Evolutionary conservation across 2,888 invertebrate species (phyloP), one percentile per base, ranked within the genome.

Genomic region (Spodoptera exigua): DNA sequence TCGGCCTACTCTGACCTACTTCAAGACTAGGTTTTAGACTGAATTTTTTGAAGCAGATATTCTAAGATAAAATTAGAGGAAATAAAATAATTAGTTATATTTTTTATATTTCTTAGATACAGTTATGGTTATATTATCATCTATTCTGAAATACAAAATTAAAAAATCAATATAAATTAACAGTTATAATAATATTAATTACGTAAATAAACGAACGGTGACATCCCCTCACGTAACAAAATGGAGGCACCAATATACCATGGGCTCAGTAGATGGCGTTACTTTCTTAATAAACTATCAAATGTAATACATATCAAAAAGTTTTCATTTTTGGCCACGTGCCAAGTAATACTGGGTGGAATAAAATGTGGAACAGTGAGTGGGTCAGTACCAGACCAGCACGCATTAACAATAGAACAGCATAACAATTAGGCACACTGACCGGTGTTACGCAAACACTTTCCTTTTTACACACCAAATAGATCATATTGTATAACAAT

Each of bases 371-470:
- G 41, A 18, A 51, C 16, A 40, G 0, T 49, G 49, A 68, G 66
- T 83, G 54, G 81, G 84, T 84, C 82, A 80, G n/a, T n/a, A n/a
- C n/a, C n/a, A n/a, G 61, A 70, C 59, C 61, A 69, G 48, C 77
- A 79, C 77, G 80, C 74, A 76, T 45, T 58, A 35, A 67, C 66
- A 67, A 69, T 74, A 71, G 62, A 57, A 48, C 60, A 51, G 76
- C 75, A 80, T 83, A 75, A 74, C 72, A 81, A 80, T 78, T 71
- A 76, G 62, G 60, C 59, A 70, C 63, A 66, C 56, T 71, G 76
- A 70, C 70, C 59, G 16, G 43, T 14, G 61, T 65, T 81, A 53
- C 70, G 70, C 65, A 79, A 83, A 47, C 62, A 76, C 83, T 84
- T 83, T 83, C 83, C 73, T 74, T 74, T 75, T 69, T 46, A 45